phyloP scores from a whole-genome alignment of 1,140 invertebrate species.

The Bombus impatiens region DNA sequence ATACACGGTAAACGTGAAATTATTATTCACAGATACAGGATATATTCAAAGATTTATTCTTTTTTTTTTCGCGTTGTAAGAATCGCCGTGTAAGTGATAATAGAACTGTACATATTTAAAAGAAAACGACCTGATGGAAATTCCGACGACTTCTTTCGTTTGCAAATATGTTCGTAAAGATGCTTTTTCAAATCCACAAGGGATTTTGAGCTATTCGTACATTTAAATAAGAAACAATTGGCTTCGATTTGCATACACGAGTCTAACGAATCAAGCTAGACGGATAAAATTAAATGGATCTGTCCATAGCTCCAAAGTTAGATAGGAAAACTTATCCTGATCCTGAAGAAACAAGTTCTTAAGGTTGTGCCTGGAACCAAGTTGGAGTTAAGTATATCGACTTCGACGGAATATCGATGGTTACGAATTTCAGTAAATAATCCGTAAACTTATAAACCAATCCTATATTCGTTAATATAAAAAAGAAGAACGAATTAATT shows the following conservation, averaged over 20 bases:
- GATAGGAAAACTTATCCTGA: slow-evolving; percentile 16
- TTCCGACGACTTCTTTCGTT: not conserved
- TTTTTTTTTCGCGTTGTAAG: too few species aligned
- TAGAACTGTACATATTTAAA: not conserved
- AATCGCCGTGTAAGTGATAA: not conserved
- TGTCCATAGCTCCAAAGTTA: not conserved
- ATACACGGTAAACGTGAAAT: not conserved
- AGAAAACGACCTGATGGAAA: not conserved
- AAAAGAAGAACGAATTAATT: not conserved
- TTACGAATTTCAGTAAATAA: not conserved
- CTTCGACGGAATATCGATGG: not conserved
- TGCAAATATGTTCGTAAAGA: not conserved
- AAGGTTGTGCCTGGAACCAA: not conserved
- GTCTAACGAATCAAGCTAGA: not conserved
- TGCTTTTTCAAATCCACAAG: too few species aligned
- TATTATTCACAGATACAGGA: not conserved
- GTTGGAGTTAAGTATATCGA: not conserved
- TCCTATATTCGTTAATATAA: not conserved
- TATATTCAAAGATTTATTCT: not conserved
- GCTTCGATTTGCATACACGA: not conserved
- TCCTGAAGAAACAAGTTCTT: slow-evolving; percentile 13
- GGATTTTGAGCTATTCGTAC: not conserved
- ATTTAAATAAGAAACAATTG: not conserved
- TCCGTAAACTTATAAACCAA: not conserved
- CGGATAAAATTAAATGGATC: not conserved